Conservation (phyloP, 2,888 invertebrate species). For the Conomelus anceps region DNA sequence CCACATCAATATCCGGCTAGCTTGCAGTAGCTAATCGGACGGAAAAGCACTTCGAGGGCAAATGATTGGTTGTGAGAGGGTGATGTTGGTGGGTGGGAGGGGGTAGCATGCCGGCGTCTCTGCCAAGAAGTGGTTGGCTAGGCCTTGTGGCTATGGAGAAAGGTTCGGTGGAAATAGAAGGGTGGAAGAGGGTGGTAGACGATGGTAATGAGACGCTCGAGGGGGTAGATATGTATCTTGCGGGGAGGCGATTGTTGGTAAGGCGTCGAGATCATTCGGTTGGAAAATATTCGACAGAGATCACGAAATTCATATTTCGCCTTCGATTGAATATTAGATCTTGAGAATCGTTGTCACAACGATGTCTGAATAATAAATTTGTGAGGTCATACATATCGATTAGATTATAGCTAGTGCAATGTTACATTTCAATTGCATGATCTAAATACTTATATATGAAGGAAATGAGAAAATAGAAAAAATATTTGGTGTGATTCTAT, state of each 20-base stretch:
- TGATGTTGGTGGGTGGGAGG: neutral
- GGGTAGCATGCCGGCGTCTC: neutral
- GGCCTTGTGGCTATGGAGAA: neutral
- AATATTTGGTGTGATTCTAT: no score
- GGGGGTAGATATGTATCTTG: neutral
- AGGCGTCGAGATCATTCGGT: neutral
- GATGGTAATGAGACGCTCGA: neutral
- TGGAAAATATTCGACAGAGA: neutral
- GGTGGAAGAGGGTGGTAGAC: neutral
- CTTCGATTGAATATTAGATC: neutral
- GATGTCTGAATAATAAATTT: neutral
- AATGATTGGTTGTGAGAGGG: neutral
- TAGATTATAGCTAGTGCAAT: no score
- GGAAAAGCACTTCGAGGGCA: neutral
- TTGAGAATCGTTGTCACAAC: neutral
- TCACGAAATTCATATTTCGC: neutral
- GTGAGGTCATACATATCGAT: neutral
- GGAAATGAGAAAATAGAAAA: no score
- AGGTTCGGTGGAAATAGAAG: neutral
- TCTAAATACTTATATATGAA: no score
- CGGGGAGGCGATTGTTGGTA: neutral
- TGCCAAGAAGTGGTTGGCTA: neutral
- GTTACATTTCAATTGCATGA: no score
- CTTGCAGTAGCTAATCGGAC: neutral
- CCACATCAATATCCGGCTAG: neutral